Evolutionary conservation across 2,797 vertebrate genomes (phyloP), one percentile per base, ranked within the genome.

Genomic region (Acanthurus tractus): DNA sequence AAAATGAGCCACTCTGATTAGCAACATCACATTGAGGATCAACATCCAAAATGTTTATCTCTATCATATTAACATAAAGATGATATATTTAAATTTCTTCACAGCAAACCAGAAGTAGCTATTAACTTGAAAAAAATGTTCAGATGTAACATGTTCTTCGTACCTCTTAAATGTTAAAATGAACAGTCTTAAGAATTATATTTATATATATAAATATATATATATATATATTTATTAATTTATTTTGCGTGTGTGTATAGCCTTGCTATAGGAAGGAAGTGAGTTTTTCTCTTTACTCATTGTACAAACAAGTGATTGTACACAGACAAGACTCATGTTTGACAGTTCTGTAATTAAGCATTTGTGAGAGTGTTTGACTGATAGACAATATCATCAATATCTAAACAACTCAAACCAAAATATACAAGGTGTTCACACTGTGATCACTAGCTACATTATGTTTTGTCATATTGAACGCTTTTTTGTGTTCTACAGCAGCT

Each of bases 251-350:
- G 25, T 29, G 25, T 29, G 25, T 29, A 29, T 29, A 29, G 25
- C 3, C 14, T 44, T 8, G 42, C 14, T 44, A 78, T 78, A 76
- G 75, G 1, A 55, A 63, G 63, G 75, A 81, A 72, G 50, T 50
- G 22, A 78, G 58, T 64, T 22, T 62, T 79, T 82, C 29, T 83
- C 78, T 82, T 62, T 20, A 80, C 84, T 71, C 79, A 54, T 58
- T 76, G 72, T 79, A 86, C 81, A 83, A 79, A 85, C 84, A 82
- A 54, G 79, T 78, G 79, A 81, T 85, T 89, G 70, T 71, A 88
- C 79, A 80, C 80, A 89, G 64, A 86, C 77, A 18, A 86, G 73
- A 87, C 82, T 90, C 75, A 74, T 86, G 78, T 91, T 86, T 84
- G 85, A 91, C 79, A 89, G 70, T 71, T 88, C 63, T 80, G 78